Evolutionary conservation across 2,888 invertebrate genomes (phyloP), one percentile per base, ranked within the genome.

Genomic region (Aporophyla nigra): DNA sequence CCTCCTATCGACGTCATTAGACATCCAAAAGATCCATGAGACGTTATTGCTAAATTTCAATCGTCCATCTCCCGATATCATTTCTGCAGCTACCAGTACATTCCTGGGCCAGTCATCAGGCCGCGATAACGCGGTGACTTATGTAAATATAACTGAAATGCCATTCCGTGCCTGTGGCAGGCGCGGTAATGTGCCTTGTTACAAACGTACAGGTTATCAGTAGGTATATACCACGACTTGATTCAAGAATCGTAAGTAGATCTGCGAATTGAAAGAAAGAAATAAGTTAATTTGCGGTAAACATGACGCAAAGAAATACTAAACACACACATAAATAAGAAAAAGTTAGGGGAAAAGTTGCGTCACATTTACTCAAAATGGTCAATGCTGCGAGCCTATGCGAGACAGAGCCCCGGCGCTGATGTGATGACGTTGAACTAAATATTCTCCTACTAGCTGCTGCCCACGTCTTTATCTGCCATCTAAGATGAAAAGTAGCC

Each of bases 61-160:
- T 43, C 54, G 2, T 2, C 0, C 5, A 49, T 58, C 65, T 19
- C 24, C 6, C 27, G 61, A 33, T 71, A 56, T n/a, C 0, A 65
- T 68, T 73, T 73, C 2, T 77, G 82, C 33, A 0, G 0, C 0
- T 5, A 49, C n/a, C 70, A 61, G 78, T 86, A 84, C 84, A 86
- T 84, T 84, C 86, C 67, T 56, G 62, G 43, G 16, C n/a, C 83
- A 73, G 84, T 84, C 86, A 86, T 84, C 83, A 78, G 59, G 12
- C 51, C 2, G 54, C 71, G 83, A 84, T 84, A 86, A 78, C 71
- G 61, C 59, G 10, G 71, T 72, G 83, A 75, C 78, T 84, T 84
- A 84, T 82, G 84, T 82, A 78, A 83, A 86, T 83, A 83, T 70
- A 49, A 43, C 78, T 83, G 74, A 85, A 83, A 86, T 82, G 59